A percentile compares a stretch with the other conserved stretches of the same genome.
Evolutionary conservation across 1,140 invertebrate genomes (phyloP).

Genomic region (Dreissena rostriformis): DNA sequence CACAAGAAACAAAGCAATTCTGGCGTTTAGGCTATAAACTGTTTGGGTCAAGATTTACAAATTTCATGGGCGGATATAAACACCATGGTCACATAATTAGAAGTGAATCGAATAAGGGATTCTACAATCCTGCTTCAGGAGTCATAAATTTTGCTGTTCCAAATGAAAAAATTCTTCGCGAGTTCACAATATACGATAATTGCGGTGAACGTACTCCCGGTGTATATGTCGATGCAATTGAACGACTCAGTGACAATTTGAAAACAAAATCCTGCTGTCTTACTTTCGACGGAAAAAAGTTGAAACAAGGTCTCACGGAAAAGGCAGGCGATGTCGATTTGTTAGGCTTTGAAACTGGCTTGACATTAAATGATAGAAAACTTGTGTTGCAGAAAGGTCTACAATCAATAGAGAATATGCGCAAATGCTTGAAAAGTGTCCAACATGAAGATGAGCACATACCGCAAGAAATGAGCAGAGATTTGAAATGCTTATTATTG

Average conservation of each 20-base stretch:
- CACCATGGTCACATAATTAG: constrained; percentile 27
- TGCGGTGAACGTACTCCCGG: not conserved
- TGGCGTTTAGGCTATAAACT: constrained; percentile 55
- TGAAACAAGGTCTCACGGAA: constrained; percentile 18
- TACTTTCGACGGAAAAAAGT: constrained; percentile 17
- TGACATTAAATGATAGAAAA: not conserved
- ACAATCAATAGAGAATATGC: not conserved
- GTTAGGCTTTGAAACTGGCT: constrained; percentile 3
- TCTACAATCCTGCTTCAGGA: constrained; percentile 10
- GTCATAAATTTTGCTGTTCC: constrained; percentile 53
- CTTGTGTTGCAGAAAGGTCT: not conserved
- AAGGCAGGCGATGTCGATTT: constrained; percentile 13
- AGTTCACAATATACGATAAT: constrained; percentile 21
- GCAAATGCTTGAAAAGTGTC: not conserved
- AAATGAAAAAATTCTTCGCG: constrained; percentile 28
- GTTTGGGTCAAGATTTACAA: constrained; percentile 46
- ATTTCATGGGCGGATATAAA: constrained; percentile 56
- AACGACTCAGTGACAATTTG: not conserved
- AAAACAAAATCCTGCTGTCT: constrained; percentile 7
- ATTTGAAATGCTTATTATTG: not conserved
- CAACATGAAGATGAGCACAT: not conserved
- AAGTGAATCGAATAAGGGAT: constrained; percentile 5
- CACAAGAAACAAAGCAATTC: constrained; percentile 42
- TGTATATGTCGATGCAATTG: not conserved
- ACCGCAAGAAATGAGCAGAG: not conserved